Evolutionary conservation across 1,140 invertebrate genomes (phyloP).

Genomic region (Meteorus sp.): DNA sequence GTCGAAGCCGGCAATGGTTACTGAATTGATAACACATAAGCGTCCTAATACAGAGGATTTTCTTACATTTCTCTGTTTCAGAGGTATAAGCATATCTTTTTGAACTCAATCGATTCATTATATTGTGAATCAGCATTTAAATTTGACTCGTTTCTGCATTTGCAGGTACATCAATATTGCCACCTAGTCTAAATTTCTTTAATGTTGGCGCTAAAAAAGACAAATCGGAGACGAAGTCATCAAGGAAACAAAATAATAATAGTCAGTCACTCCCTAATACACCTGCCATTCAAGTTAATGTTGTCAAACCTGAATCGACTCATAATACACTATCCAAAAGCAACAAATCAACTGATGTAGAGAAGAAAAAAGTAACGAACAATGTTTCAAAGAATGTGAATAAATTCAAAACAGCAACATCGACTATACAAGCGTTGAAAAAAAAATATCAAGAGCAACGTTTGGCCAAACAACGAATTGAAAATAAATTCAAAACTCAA

Average conservation of each 20-base stretch:
- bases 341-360: slow-evolving; percentile 33
- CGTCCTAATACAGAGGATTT: slow-evolving; percentile 89
- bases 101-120: too few species aligned
- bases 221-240: slow-evolving; percentile 40
- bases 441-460: slow-evolving; percentile 70
- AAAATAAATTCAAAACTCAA: slow-evolving; percentile 47
- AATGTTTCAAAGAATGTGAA: slow-evolving; percentile 34
- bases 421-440: slow-evolving; percentile 64
- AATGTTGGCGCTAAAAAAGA: slow-evolving; percentile 60
- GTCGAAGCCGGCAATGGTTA: slow-evolving; percentile 54
- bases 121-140: neutral
- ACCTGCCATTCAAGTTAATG: neutral
- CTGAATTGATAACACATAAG: slow-evolving; percentile 67
- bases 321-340: slow-evolving; percentile 35
- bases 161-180: slow-evolving; percentile 71
- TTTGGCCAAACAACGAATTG: slow-evolving; percentile 60
- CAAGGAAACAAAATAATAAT: slow-evolving; percentile 28
- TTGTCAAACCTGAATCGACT: slow-evolving; percentile 18
- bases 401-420: slow-evolving; percentile 50
- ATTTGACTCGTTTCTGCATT: slow-evolving; percentile 19
- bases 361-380: slow-evolving; percentile 37
- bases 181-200: slow-evolving; percentile 75
- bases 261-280: slow-evolving; percentile 23
- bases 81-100: slow-evolving; percentile 62
- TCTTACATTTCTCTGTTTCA: slow-evolving; percentile 84